Evolutionary conservation across 2,113 vertebrate genomes (phyloP), one percentile per base, ranked within the genome.

Genomic region (Calyptomena viridis): DNA sequence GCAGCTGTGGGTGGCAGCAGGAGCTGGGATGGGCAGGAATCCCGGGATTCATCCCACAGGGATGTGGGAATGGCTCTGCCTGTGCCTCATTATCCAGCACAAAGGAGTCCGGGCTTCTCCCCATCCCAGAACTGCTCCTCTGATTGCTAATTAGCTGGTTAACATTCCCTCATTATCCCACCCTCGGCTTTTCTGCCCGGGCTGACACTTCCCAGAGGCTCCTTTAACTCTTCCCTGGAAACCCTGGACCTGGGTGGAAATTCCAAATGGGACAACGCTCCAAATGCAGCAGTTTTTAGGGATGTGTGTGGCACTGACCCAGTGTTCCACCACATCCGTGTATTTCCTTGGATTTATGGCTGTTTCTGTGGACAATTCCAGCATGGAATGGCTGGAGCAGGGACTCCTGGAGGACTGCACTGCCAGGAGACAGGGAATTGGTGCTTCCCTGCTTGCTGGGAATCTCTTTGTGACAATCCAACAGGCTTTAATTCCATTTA

Each of bases 291-390:
- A 0, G 11, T 18, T 35, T 64, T 58, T 52, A 7, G 73, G 46
- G 30, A 16, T 11, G 4, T 3, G 0, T 5, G 1, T 1, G 23
- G 2, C 4, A 2, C 2, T 24, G 6, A 2, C n/a, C 27, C 53
- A 0, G 5, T 4, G 4, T 12, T 46, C 18, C n/a, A 5, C 21
- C 50, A 0, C 17, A 0, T 24, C 68, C 52, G 42, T 12, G 27
- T 8, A 0, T 53, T 63, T 12, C 33, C 55, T n/a, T 7, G 67
- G 37, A 24, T 50, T 64, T 59, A 1, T 9, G 83, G 69, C 4
- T 39, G 1, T 59, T 87, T 49, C 40, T 8, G 8, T 5, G 33
- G 63, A 9, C 16, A 12, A 15, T 42, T 55, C 63, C 82, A 28
- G 31, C 6, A 1, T 1, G 24, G n/a, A 4, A 8, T 62, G 53